A percentile compares a stretch with the other conserved stretches of the same genome.
Evolutionary conservation across 2,113 vertebrate species (phyloP).

Genomic region (Crotalus viridis): DNA sequence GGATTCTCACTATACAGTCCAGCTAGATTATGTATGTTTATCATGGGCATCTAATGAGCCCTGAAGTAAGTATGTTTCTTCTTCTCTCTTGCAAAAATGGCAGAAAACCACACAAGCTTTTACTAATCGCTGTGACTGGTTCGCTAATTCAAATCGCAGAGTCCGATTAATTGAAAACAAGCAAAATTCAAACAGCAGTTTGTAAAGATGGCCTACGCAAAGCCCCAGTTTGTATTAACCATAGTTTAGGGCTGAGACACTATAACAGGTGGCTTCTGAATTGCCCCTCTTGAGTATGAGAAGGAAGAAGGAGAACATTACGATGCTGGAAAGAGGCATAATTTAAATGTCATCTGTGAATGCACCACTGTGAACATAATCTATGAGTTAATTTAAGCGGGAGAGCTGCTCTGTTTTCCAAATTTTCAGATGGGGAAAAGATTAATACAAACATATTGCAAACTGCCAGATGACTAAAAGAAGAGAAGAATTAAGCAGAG

Average conservation of each 20-base stretch:
- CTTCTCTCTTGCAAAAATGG: not conserved
- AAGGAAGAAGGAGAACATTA: too few species aligned
- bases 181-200: not conserved
- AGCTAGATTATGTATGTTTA: not conserved
- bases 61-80: not conserved
- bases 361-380: not conserved
- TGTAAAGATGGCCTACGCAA: too few species aligned
- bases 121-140: not conserved
- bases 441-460: constrained; percentile 38
- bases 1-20: not conserved
- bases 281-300: not conserved
- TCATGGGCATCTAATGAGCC: not conserved
- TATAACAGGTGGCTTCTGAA: not conserved
- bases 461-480: constrained; percentile 38
- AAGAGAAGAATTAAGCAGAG: constrained; percentile 45
- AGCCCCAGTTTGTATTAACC: not conserved
- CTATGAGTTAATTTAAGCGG: not conserved
- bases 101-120: not conserved
- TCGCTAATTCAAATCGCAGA: not conserved
- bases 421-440: not conserved
- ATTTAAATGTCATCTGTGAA: not conserved
- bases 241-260: not conserved
- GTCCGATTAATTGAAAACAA: not conserved
- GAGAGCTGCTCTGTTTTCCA: accelerated
- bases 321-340: not conserved